A percentile compares a stretch with the other conserved stretches of the same genome.
Conservation (phyloP, 2,113 vertebrate genomes). For the Peromyscus leucopus region DNA sequence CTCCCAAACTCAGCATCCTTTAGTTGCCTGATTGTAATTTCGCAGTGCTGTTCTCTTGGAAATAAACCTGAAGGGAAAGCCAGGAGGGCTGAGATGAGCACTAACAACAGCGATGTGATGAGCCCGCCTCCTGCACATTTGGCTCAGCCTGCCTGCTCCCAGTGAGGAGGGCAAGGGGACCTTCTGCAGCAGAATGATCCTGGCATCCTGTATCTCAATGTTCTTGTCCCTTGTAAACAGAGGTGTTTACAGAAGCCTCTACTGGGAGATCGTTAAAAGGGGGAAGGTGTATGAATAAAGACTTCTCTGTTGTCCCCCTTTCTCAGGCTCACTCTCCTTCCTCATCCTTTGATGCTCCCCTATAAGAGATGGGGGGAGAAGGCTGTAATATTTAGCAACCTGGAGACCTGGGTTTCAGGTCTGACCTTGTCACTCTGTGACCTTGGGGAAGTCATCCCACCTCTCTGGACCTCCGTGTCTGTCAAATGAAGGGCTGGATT, state of each 20-base stretch:
- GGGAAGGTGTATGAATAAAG: slow-evolving; percentile 16
- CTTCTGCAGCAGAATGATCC: neutral
- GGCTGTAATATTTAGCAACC: neutral
- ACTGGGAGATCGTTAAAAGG: neutral
- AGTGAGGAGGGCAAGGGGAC: neutral
- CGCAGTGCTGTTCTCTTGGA: neutral
- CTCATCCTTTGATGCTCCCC: neutral
- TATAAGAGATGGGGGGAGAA: slow-evolving; percentile 9
- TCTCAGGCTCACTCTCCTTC: neutral
- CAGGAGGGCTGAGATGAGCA: neutral
- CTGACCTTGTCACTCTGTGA: neutral
- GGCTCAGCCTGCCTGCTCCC: neutral
- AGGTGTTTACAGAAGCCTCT: slow-evolving; percentile 46
- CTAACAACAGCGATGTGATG: neutral
- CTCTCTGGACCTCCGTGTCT: neutral
- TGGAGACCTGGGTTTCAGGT: slow-evolving; percentile 41
- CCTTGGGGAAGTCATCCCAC: neutral
- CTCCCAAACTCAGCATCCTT: neutral
- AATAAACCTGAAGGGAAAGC: slow-evolving; percentile 41
- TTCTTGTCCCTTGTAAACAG: neutral
- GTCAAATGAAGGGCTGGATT: neutral
- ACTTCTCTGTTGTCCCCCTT: neutral
- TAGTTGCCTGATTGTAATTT: slow-evolving; percentile 54
- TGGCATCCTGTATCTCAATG: neutral
- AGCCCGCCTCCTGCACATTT: neutral